Conservation (phyloP, 2,797 vertebrate genomes). For the Phrynocephalus vlangalii region DNA sequence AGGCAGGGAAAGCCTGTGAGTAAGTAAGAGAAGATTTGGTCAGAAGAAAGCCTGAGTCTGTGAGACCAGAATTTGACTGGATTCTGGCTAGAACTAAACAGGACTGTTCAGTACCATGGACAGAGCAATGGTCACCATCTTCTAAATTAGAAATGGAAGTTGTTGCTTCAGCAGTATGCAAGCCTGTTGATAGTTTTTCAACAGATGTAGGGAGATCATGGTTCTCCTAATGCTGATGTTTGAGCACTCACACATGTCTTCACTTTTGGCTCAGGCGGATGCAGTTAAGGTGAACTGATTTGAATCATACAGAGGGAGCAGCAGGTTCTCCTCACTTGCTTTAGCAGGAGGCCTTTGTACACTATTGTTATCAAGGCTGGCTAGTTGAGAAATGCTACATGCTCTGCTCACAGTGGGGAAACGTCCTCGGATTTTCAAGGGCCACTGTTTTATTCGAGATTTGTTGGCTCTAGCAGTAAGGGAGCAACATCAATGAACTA, state of each 20-base stretch:
- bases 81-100: background rate
- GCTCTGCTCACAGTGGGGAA: background rate
- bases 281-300: background rate
- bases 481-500: background rate
- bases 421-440: background rate
- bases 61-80: background rate
- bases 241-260: background rate
- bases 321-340: background rate
- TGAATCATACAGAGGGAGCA: background rate
- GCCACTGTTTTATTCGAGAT: background rate
- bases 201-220: background rate
- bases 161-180: background rate
- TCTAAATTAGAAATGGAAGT: background rate
- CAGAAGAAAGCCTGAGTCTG: background rate
- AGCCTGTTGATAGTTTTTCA: background rate
- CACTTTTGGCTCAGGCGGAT: background rate
- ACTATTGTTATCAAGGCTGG: background rate
- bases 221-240: background rate
- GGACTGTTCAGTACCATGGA: background rate
- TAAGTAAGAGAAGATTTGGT: background rate
- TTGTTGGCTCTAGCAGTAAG: background rate
- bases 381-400: background rate
- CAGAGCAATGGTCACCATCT: background rate
- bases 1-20: background rate
- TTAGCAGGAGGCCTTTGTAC: background rate